Percentiles rank a stretch among this genome's conserved stretches.
These are phyloP conservation scores for Coelopa pilipes DNA, from an alignment of 2,888 invertebrate genomes.

Conservation along the genomic window DNA sequence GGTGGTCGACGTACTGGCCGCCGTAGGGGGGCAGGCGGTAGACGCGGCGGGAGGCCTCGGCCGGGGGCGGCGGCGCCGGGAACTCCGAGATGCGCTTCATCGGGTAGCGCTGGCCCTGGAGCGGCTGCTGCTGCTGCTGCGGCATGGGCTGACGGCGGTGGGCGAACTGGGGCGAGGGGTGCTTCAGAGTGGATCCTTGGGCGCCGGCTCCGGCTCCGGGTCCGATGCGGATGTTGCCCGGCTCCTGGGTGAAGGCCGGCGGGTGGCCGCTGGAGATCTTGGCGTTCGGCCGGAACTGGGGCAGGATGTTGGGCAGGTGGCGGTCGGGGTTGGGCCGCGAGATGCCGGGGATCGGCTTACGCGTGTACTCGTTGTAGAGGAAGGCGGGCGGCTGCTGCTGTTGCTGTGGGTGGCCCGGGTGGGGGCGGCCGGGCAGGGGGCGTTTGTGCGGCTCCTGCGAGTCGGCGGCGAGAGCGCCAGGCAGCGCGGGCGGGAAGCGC, in stretches of 20 bases:
- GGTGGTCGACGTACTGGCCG: conserved; percentile 46
- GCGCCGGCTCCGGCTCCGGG: conserved; percentile 45
- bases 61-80: conserved; percentile 48
- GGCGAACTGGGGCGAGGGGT: conserved; percentile 59
- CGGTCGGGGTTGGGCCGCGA: conserved; percentile 54
- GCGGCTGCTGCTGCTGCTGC: conserved; percentile 36
- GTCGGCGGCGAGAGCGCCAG: conserved; percentile 37
- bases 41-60: conserved; percentile 61
- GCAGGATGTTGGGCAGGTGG: conserved; percentile 75
- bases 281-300: conserved; percentile 78
- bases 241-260: conserved; percentile 56
- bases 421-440: conserved; percentile 43
- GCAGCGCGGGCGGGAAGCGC: conserved; percentile 50
- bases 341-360: conserved; percentile 56
- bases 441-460: conserved; percentile 43
- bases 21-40: conserved; percentile 58
- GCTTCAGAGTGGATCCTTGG: neutral
- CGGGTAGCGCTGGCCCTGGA: conserved; percentile 54
- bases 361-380: conserved; percentile 58
- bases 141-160: conserved; percentile 54
- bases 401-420: conserved; percentile 40
- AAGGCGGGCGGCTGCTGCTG: conserved; percentile 43
- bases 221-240: conserved; percentile 61
- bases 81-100: conserved; percentile 59
- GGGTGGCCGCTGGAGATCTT: conserved; percentile 69